A percentile compares a stretch with the other conserved stretches of the same genome.
Conservation (phyloP, 2,888 invertebrate species). For the Piscicola geometra region DNA sequence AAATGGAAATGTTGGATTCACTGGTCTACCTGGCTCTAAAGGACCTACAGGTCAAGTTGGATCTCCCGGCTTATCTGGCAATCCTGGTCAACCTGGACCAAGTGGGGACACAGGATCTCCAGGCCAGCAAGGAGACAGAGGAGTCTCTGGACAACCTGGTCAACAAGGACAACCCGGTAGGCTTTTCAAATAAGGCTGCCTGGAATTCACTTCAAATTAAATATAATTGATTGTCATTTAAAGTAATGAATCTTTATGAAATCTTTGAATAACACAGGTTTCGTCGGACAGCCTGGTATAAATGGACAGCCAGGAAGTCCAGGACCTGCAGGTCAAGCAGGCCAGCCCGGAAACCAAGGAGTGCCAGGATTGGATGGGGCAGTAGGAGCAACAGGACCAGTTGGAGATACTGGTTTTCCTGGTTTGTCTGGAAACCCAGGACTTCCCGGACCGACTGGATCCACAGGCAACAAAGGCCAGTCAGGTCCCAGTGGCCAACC, state of each 20-base stretch:
- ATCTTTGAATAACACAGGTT: no score
- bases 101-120: slow-evolving; percentile 42
- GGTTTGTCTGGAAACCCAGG: slow-evolving; percentile 37
- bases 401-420: slow-evolving; percentile 34
- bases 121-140: slow-evolving; percentile 43
- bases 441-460: slow-evolving; percentile 41
- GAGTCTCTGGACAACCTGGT: slow-evolving; percentile 38
- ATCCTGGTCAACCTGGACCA: slow-evolving; percentile 38
- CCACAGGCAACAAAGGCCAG: slow-evolving; percentile 35
- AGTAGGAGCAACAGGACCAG: slow-evolving; percentile 11
- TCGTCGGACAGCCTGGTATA: slow-evolving; percentile 46
- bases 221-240: no score
- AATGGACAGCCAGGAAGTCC: slow-evolving; percentile 42
- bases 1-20: slow-evolving; percentile 8
- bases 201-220: no score
- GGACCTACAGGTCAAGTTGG: slow-evolving; percentile 34
- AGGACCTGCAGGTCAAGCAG: slow-evolving; percentile 36
- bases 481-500: slow-evolving; percentile 6
- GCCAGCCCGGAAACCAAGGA: slow-evolving; percentile 29
- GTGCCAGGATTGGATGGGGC: background rate
- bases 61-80: slow-evolving; percentile 47
- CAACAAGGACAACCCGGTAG: slow-evolving; percentile 21
- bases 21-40: slow-evolving; percentile 9
- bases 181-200: no score
- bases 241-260: no score